Percentiles rank a stretch among this genome's conserved stretches.
Conservation (phyloP, 2,113 vertebrate species). For the Nestor notabilis region DNA sequence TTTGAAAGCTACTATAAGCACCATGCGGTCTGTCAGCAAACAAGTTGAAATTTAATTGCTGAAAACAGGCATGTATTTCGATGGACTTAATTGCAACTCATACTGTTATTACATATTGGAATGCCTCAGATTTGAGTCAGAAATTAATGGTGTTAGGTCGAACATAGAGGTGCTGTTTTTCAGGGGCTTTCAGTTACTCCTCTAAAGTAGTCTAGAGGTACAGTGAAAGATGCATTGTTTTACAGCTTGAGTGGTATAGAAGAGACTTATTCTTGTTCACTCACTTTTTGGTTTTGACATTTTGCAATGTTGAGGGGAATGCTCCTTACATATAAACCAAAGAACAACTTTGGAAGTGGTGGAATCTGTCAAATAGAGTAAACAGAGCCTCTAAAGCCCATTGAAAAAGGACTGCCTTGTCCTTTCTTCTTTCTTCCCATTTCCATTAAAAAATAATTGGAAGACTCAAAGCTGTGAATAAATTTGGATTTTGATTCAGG, state of each 20-base stretch:
- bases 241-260: not conserved
- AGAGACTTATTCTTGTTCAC: not conserved
- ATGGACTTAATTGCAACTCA: not conserved
- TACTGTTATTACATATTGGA: not conserved
- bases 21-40: not conserved
- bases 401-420: not conserved
- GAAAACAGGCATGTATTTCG: not conserved
- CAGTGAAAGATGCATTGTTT: not conserved
- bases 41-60: not conserved
- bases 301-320: not conserved
- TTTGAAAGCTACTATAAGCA: not conserved
- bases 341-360: not conserved
- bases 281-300: not conserved
- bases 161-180: not conserved
- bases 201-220: not conserved
- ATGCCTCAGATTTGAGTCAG: not conserved
- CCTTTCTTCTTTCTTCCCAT: not conserved
- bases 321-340: not conserved
- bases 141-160: not conserved
- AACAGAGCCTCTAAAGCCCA: not conserved
- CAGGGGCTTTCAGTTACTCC: not conserved
- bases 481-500: not conserved
- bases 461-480: not conserved
- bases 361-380: not conserved
- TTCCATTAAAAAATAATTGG: slow-evolving; percentile 6